Evolutionary conservation across 92 coral and sea anemone genomes (phyloP), one percentile per base, ranked within the genome.

Genomic region (Parazoanthus atlanticus): DNA sequence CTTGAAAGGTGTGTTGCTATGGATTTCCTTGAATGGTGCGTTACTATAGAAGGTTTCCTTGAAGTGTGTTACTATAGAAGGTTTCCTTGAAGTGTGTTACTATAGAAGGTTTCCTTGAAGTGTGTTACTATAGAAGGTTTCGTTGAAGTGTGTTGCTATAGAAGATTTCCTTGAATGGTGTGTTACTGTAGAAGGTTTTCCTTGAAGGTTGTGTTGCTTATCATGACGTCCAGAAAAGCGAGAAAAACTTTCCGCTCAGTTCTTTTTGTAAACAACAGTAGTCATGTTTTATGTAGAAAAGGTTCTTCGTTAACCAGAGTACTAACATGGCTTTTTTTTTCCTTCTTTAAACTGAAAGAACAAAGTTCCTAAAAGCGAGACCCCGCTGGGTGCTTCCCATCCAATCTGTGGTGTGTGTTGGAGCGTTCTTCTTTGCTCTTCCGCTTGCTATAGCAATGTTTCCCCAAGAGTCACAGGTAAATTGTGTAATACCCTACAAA

Each of bases 401-500:
- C 3, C 97, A 94, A 88, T 96, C 98, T 7, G 38, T 92, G 52
- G 97, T 92, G 7, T 97, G 99, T 73, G 94, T 97, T 4, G 95
- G 94, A 9, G 95, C 96, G 21, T 97, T 97, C 89, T 96, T 95
- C 36, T 89, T 97, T 81, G 97, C 95, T 30, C 89, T 97, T 64
- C 99, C 99, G 11, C 91, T 97, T 84, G 97, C 99, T 6, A 97
- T 97, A 33, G 99, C 99, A 31, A 74, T 97, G 82, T 97, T 95
- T 76, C 98, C 97, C 6, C 99, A 97, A 75, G 93, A 90, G 82
- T 93, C 99, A 5, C 81, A 95, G 98, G 99, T 95, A 82, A 67
- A 91, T 23, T 36, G 26, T 52, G 3, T 43, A 7, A 0, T 8
- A 25, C 2, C 0, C 1, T 12, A 30, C 38, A 72, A 11, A 34